Evolutionary conservation across 2,797 vertebrate genomes (phyloP).

Genomic region (Hephaestus fuliginosus): DNA sequence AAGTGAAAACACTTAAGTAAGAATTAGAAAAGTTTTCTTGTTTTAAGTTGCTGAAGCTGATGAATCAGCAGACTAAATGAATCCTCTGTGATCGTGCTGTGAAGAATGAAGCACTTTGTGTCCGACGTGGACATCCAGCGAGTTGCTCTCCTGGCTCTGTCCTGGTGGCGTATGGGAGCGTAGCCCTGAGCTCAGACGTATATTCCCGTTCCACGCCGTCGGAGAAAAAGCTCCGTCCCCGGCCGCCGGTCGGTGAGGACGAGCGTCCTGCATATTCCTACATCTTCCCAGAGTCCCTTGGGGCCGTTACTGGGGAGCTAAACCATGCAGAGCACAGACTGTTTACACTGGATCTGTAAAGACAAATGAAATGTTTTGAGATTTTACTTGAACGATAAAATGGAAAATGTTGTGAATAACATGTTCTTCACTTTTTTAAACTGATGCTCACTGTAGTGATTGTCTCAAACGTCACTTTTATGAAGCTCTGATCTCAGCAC

Average conservation of each 20-base stretch:
- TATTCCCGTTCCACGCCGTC: conserved; percentile 83
- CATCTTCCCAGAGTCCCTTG: conserved; percentile 78
- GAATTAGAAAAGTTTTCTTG: no score
- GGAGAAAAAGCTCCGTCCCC: conserved; percentile 75
- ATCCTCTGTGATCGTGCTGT: background rate
- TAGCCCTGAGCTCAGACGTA: conserved; percentile 81
- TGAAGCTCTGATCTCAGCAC: no score
- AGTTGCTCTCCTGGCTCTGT: conserved; percentile 90
- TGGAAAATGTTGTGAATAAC: background rate
- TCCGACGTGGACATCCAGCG: conserved; percentile 87
- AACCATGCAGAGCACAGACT: conserved; percentile 82
- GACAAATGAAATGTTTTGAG: background rate
- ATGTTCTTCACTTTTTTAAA: no score
- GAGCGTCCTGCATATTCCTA: conserved; percentile 83
- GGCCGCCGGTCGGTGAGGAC: conserved; percentile 66
- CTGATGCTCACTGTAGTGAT: no score
- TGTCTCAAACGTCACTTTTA: no score
- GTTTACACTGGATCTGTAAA: no score
- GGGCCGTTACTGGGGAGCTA: conserved; percentile 81
- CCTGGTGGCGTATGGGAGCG: conserved; percentile 89
- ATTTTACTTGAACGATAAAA: background rate
- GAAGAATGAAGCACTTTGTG: background rate
- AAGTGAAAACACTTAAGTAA: no score
- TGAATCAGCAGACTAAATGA: background rate
- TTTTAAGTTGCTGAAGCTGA: background rate